A percentile compares a stretch with the other conserved stretches of the same genome.
phyloP scores from a whole-genome alignment of 1,140 invertebrate species.

The Aphidius ervi region DNA sequence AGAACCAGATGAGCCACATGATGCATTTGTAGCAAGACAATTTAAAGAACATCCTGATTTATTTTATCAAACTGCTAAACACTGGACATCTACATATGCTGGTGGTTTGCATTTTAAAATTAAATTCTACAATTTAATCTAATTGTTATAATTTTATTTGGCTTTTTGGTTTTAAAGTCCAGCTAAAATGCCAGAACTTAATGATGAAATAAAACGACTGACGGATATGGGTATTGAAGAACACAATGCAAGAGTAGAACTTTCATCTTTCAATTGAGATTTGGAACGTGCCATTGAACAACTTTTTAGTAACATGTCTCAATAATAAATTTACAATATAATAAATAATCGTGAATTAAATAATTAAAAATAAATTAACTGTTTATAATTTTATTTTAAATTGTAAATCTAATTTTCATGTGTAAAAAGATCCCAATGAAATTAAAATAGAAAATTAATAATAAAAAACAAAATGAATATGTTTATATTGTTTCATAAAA shows the following conservation, averaged over 20 bases:
- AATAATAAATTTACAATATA: too few relatives aligned
- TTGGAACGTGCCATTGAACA: slow-evolving; percentile 82
- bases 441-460: too few relatives aligned
- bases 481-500: too few relatives aligned
- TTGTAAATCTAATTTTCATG: too few relatives aligned
- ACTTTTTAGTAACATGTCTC: slow-evolving; percentile 63
- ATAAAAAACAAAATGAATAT: too few relatives aligned
- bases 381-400: too few relatives aligned
- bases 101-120: slow-evolving; percentile 56
- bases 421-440: too few relatives aligned
- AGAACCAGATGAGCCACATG: slow-evolving; percentile 94
- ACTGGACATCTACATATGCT: slow-evolving; percentile 95
- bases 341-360: too few relatives aligned
- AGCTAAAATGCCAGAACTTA: slow-evolving; percentile 68
- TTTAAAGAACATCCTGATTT: slow-evolving; percentile 85
- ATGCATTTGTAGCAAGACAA: slow-evolving; percentile 95
- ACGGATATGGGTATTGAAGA: slow-evolving; percentile 87
- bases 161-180: slow-evolving; percentile 56
- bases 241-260: slow-evolving; percentile 73
- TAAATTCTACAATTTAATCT: too few relatives aligned
- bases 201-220: slow-evolving; percentile 76
- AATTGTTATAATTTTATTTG: too few relatives aligned
- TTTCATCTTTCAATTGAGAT: slow-evolving; percentile 88
- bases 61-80: slow-evolving; percentile 83
- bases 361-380: too few relatives aligned